Conservation (phyloP, 2,888 invertebrate genomes). For the Saturnia pavonia region DNA sequence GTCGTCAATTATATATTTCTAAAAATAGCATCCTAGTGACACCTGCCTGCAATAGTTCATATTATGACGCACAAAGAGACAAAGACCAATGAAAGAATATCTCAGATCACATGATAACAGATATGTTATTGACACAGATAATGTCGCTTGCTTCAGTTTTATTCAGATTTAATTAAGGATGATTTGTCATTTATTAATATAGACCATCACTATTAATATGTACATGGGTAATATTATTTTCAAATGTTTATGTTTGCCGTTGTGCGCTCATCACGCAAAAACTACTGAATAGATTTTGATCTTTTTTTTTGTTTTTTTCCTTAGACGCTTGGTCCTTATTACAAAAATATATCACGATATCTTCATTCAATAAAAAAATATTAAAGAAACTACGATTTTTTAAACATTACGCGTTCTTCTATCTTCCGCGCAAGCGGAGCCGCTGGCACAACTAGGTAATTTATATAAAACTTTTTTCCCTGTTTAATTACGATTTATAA, state of each 20-base stretch:
- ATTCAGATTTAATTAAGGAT: conserved; percentile 46
- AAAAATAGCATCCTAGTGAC: not conserved
- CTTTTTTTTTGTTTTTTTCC: not conserved
- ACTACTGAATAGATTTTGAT: not conserved
- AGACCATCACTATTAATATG: conserved; percentile 1
- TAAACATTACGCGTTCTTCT: no score
- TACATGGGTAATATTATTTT: no score
- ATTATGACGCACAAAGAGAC: not conserved
- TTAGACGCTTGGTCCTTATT: no score
- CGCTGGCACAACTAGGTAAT: no score
- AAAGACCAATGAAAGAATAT: conserved; percentile 13
- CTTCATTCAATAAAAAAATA: no score
- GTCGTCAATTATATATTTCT: not conserved
- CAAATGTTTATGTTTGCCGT: not conserved
- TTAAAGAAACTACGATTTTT: no score
- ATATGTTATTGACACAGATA: not conserved
- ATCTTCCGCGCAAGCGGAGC: no score
- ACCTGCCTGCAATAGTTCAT: not conserved
- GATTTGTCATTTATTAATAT: conserved; percentile 35
- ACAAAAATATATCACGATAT: no score
- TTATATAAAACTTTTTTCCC: no score
- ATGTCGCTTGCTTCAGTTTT: conserved; percentile 27
- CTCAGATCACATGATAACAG: not conserved
- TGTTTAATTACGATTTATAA: no score
- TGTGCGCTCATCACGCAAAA: no score